Evolutionary conservation across 2,113 vertebrate genomes (phyloP), one percentile per base, ranked within the genome.

Genomic region (Periophthalmodon schlosseri): DNA sequence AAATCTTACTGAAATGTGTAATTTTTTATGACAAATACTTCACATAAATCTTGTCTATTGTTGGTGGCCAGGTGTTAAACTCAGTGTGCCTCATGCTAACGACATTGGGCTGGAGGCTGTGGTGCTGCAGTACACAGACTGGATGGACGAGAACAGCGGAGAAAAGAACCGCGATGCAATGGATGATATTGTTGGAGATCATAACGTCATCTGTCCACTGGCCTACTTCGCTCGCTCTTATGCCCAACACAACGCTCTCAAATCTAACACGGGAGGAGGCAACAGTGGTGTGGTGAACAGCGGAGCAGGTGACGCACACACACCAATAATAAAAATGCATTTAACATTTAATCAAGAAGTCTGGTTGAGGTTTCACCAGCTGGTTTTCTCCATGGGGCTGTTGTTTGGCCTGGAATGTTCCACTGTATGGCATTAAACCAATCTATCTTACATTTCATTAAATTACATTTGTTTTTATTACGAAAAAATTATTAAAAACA

Each of bases 101-200:
- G 96, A 97, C 61, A 93, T 98, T 44, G 96, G 96, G 2, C 86
- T 95, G 23, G 97, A 97, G 71, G 96, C 96, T 0, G 95, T 97
- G 70, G 94, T 96, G 36, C 91, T 97, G 72, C 96, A 98, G 79
- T 98, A 98, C 73, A 97, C 96, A 0, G 96, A 98, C 89, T 98
- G 96, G 96, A 88, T 95, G 87, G 95, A 96, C 49, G 94, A 96
- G 36, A 94, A 97, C 34, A 96, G 96, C n/a, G 89, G 93, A 0
- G 2, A 87, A 1, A 97, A 96, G 86, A 96, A 97, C 88, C 91
- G 96, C 0, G 95, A 98, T 0, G 96, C 96, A 33, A 77, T 98
- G 95, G 96, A 96, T 0, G 95, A 97, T 76, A 92, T 98, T 16
- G 96, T 98, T 23, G 96, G 97, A 0, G 97, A 98, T 84, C 96